These are phyloP conservation scores for Clupea harengus DNA, from an alignment of 2,113 vertebrate species.

Conservation along the genomic window DNA sequence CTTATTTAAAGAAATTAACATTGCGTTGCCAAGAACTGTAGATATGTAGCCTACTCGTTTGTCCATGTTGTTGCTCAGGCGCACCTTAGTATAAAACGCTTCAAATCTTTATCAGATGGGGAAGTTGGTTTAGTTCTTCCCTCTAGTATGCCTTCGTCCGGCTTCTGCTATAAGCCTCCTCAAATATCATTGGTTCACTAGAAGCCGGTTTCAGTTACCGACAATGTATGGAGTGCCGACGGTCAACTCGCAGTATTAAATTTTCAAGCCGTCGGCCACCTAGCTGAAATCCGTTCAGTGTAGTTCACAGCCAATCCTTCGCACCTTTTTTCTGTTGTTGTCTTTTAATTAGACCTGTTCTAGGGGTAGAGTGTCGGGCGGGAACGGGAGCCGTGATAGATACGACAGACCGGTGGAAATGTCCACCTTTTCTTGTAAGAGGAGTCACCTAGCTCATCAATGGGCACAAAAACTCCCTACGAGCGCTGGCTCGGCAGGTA, in stretches of 20 bases:
- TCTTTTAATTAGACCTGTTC: constrained; percentile 55
- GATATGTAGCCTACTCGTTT: no score
- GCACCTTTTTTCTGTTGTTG: constrained; percentile 54
- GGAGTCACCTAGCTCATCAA: background rate
- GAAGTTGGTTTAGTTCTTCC: background rate
- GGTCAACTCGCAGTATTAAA: constrained; percentile 64
- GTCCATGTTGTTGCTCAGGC: no score
- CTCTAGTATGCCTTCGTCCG: background rate
- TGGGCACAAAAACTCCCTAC: background rate
- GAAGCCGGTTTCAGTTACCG: constrained; percentile 54
- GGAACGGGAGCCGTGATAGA: constrained; percentile 29
- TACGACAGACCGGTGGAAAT: constrained; percentile 6
- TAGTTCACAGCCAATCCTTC: constrained; percentile 61
- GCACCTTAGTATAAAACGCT: background rate
- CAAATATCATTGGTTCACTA: constrained; percentile 61
- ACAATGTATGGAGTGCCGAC: constrained; percentile 35
- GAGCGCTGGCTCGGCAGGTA: background rate
- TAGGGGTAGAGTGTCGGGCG: constrained; percentile 54
- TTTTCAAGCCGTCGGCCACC: constrained; percentile 61
- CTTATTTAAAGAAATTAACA: no score
- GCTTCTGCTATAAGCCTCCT: constrained; percentile 58
- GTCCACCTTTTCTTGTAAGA: background rate
- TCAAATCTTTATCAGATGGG: background rate
- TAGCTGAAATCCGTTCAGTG: constrained; percentile 59
- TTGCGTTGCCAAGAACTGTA: no score